phyloP scores from a whole-genome alignment of 1,140 invertebrate species.

The Steinernema feltiae region DNA sequence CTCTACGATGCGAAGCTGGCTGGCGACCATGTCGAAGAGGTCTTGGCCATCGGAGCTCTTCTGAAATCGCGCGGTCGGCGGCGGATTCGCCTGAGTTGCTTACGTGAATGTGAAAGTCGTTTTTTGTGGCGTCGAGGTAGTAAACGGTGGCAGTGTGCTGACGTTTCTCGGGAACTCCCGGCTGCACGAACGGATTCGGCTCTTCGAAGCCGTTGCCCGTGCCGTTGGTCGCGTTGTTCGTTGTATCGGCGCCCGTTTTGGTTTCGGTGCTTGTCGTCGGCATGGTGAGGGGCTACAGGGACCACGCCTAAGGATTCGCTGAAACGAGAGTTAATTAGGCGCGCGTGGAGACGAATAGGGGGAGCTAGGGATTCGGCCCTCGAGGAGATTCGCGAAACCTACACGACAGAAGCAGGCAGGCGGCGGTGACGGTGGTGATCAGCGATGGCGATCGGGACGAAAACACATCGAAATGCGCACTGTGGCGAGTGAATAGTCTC shows the following conservation, averaged over 20 bases:
- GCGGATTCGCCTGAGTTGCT: too few relatives aligned
- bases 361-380: neutral
- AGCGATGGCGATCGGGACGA: conserved; percentile 11
- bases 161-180: conserved; percentile 39
- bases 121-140: conserved; percentile 36
- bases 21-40: conserved; percentile 44
- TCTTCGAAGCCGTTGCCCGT: conserved; percentile 9
- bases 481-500: neutral
- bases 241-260: neutral
- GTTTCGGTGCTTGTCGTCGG: neutral
- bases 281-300: neutral
- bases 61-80: too few relatives aligned
- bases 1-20: conserved; percentile 41
- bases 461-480: conserved; percentile 10
- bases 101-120: conserved; percentile 43
- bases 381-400: neutral
- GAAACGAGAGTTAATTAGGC: neutral
- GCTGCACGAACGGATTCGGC: conserved; percentile 34
- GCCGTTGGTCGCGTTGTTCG: neutral
- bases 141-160: conserved; percentile 37
- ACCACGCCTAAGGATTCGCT: conserved; percentile 8
- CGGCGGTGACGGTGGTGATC: neutral
- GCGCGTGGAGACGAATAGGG: neutral
- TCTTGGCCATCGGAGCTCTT: conserved; percentile 48
- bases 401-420: neutral